Evolutionary conservation across 2,888 invertebrate genomes (phyloP).

Genomic region (Leucophenga montana): DNA sequence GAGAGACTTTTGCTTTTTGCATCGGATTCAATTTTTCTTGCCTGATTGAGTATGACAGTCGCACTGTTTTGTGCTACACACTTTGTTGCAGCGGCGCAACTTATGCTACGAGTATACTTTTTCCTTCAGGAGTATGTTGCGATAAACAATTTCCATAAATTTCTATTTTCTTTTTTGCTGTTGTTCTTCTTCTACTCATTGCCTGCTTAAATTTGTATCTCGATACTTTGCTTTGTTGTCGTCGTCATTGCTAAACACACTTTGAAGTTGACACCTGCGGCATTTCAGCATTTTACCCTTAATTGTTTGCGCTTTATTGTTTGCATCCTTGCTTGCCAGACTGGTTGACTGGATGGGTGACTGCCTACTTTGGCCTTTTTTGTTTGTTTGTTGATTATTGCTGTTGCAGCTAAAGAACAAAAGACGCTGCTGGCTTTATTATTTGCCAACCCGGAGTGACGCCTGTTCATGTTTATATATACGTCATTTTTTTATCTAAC

Average conservation of each 20-base stretch:
- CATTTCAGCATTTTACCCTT: slow-evolving; percentile 41
- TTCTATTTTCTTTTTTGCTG: slow-evolving; percentile 6
- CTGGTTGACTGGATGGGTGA: not conserved
- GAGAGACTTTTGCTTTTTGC: no score
- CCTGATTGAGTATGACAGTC: not conserved
- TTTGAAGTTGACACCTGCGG: slow-evolving; percentile 56
- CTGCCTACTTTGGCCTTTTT: not conserved
- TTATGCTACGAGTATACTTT: not conserved
- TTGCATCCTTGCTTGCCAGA: slow-evolving; percentile 17
- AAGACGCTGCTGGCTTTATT: slow-evolving; percentile 45
- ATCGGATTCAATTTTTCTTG: not conserved
- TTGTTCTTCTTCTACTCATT: slow-evolving; percentile 40
- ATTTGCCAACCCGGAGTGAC: slow-evolving; percentile 49
- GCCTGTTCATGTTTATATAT: not conserved
- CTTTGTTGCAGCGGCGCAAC: not conserved
- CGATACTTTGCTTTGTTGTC: slow-evolving; percentile 32
- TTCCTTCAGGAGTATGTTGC: no score
- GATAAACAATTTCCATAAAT: slow-evolving; percentile 26
- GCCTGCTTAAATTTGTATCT: slow-evolving; percentile 20
- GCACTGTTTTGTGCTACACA: not conserved
- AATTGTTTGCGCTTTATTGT: slow-evolving; percentile 45
- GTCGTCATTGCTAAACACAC: slow-evolving; percentile 23
- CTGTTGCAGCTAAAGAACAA: slow-evolving; percentile 44
- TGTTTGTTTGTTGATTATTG: slow-evolving; percentile 11
- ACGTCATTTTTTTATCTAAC: not conserved